Base-by-base conservation (phyloP, 2,888 invertebrate genomes). In the Cybosia mesomella region DNA sequence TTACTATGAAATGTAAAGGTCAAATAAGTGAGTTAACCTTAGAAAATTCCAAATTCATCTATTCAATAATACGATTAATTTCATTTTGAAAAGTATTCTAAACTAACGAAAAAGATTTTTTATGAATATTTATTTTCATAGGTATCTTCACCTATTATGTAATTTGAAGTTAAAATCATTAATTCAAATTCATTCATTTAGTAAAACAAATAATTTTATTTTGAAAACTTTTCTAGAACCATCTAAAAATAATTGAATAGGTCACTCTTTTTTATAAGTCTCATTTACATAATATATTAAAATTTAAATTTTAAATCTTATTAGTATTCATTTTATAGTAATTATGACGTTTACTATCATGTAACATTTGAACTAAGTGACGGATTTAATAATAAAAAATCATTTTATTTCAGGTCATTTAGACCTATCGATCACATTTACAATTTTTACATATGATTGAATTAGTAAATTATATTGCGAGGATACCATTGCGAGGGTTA, bases 1-100 rank as follows among this genome's bases (percentile, higher is more conserved):
- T 64, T 58, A 58, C 21, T 21, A 21, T 58, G 49, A 32, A 54
- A 62, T 62, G 34, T 62, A 54, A 62, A 62, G 62, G 62, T 54
- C 62, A 54, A 0, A 5, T 62, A 8, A 53, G 53, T 34, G 15
- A 62, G 15, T 34, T 62, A 21, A 58, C 57, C 32, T 58, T 58
- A 58, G 18, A 54, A 34, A 60, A n/a, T 43, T n/a, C 22, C 11
- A 57, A 57, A 43, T 18, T 43, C 43, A 43, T 43, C 43, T 15
- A 43, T 43, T 43, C 43, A 43, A 39, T 43, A 18, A 18, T 43
- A 18, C 18, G 43, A 43, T 7, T 43, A 43, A 43, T 43, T 43
- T 43, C 43, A 43, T 18, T 43, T 43, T 43, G 5, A 43, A 43
- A 18, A 43, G 43, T 43, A 43, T 43, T 43, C 43, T 43, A 43